Evolutionary conservation across 1,140 invertebrate species (phyloP).

Genomic region (Chionoecetes opilio): DNA sequence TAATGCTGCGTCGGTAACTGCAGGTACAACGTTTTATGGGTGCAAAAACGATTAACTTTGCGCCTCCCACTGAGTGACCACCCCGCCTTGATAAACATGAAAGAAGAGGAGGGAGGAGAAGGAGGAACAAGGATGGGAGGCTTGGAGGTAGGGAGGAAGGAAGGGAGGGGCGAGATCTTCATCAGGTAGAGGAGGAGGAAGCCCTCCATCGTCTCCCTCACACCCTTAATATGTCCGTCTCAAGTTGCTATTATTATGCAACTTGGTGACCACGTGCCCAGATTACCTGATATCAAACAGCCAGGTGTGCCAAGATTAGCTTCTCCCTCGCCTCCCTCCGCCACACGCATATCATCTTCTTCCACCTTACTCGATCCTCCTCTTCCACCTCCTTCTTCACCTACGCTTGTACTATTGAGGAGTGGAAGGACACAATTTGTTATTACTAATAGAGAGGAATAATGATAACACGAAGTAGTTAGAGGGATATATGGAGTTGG

Average conservation of each 20-base stretch:
- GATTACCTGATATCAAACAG: slow-evolving; percentile 35
- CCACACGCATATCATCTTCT: slow-evolving; percentile 20
- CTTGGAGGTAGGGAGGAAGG: neutral
- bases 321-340: neutral
- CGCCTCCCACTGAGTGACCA: slow-evolving; percentile 62
- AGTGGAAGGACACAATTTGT: neutral
- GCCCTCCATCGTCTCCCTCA: neutral
- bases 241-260: neutral
- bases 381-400: neutral
- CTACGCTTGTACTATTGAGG: neutral
- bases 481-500: no score
- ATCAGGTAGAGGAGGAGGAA: neutral
- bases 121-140: neutral
- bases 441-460: no score
- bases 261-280: slow-evolving; percentile 38
- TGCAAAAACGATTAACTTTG: slow-evolving; percentile 56
- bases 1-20: neutral
- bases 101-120: neutral
- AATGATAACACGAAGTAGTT: no score
- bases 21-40: slow-evolving; percentile 58
- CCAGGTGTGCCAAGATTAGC: slow-evolving; percentile 11
- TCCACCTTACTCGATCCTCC: neutral
- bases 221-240: slow-evolving; percentile 17
- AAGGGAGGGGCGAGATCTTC: neutral
- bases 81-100: neutral